A percentile compares a stretch with the other conserved stretches of the same genome.
phyloP scores from a whole-genome alignment of 2,888 invertebrate genomes.

The Hemicrepidius hirtus region DNA sequence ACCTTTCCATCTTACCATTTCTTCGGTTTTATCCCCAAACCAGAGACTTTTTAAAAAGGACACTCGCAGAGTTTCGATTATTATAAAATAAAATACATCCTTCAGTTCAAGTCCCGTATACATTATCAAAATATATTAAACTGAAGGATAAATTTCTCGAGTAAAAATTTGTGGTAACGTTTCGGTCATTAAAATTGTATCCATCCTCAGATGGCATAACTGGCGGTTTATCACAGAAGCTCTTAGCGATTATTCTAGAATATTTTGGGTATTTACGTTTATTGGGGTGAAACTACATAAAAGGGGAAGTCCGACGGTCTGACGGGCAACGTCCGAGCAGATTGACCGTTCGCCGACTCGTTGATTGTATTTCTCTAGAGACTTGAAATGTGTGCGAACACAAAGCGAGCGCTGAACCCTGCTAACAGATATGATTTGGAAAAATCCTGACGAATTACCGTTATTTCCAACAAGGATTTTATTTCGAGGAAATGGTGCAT shows the following conservation, averaged over 20 bases:
- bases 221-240: neutral
- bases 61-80: too few relatives aligned
- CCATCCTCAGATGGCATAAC: neutral
- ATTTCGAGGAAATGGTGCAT: constrained; percentile 36
- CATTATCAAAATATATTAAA: too few relatives aligned
- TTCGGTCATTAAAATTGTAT: neutral
- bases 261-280: constrained; percentile 44
- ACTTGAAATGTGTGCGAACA: constrained; percentile 57
- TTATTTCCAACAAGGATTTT: constrained; percentile 51
- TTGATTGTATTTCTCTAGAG: constrained; percentile 70
- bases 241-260: constrained; percentile 11
- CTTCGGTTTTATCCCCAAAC: too few relatives aligned
- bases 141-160: too few relatives aligned
- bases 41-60: too few relatives aligned
- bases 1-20: neutral
- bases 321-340: constrained; percentile 59
- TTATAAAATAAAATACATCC: too few relatives aligned
- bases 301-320: constrained; percentile 49
- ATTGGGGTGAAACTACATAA: constrained; percentile 38
- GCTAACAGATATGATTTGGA: constrained; percentile 62
- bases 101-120: too few relatives aligned
- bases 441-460: constrained; percentile 62
- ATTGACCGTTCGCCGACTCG: constrained; percentile 64
- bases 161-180: neutral
- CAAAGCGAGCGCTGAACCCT: constrained; percentile 59